Conservation (phyloP, 2,888 invertebrate species). For the Polietes domitor region DNA sequence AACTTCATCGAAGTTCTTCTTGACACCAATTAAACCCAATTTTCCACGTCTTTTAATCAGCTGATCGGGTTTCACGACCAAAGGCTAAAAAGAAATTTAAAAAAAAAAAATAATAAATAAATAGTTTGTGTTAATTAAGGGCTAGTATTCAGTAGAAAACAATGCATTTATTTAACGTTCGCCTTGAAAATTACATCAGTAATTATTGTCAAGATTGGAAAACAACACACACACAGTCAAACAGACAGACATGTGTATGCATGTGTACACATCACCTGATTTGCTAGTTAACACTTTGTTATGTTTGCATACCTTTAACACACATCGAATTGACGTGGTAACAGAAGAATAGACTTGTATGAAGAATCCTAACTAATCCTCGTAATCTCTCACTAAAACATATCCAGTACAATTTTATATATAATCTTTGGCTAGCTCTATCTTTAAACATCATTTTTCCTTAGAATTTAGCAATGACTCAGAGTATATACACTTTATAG, state of each 20-base stretch:
- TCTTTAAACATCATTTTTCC: no score
- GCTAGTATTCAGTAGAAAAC: neutral
- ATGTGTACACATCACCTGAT: conserved; percentile 17
- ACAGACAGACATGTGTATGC: neutral
- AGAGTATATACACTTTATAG: no score
- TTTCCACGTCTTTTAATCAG: conserved; percentile 99
- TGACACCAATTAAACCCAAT: conserved; percentile 97
- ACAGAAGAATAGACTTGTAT: no score
- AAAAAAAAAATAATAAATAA: conserved; percentile 20
- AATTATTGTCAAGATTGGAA: neutral
- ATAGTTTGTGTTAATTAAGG: neutral
- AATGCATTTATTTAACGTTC: neutral
- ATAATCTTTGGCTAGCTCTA: no score
- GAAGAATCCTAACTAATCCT: no score
- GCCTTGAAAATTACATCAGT: neutral
- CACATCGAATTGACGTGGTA: no score
- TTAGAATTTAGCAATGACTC: no score
- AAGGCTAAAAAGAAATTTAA: conserved; percentile 83
- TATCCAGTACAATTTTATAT: no score
- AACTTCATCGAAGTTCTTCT: conserved; percentile 89
- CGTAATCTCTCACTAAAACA: no score
- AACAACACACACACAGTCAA: neutral
- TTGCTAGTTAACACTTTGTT: no score
- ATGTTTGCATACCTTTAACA: no score
- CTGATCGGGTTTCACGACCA: conserved; percentile 99